Evolutionary conservation across 2,113 vertebrate species (phyloP).

Genomic region (Anser brachyrhynchus): DNA sequence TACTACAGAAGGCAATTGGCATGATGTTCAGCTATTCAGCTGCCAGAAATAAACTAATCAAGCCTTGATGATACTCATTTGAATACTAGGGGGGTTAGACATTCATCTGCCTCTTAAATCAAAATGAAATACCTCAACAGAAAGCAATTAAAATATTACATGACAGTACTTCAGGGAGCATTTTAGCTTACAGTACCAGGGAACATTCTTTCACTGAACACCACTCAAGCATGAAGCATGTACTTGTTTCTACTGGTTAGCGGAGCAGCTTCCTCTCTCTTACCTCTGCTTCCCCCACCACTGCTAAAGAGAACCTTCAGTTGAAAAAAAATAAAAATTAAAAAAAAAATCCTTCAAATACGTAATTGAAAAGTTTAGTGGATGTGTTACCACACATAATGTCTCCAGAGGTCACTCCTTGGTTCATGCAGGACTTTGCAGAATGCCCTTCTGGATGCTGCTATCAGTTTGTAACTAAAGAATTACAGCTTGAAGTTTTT

Average conservation of each 20-base stretch:
- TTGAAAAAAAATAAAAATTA: not conserved
- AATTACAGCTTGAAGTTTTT: not conserved
- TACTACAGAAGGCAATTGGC: not conserved
- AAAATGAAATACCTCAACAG: not conserved
- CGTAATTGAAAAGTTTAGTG: accelerated
- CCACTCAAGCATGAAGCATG: not conserved
- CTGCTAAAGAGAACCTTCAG: not conserved
- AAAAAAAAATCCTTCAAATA: too few species aligned
- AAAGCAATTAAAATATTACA: not conserved
- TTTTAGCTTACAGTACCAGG: not conserved
- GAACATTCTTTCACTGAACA: not conserved
- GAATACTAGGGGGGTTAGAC: not conserved
- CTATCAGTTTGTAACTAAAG: accelerated
- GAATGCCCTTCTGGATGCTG: not conserved
- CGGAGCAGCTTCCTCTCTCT: not conserved
- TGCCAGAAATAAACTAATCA: constrained; percentile 32
- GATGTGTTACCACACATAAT: accelerated
- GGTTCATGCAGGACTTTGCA: not conserved
- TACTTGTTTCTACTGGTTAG: not conserved
- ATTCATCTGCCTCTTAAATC: not conserved
- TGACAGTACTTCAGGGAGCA: not conserved
- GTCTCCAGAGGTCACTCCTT: not conserved
- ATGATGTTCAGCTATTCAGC: not conserved
- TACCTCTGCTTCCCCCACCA: not conserved
- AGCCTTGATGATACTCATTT: not conserved